Evolutionary conservation across 2,113 vertebrate genomes (phyloP), one percentile per base, ranked within the genome.

Genomic region (Shinisaurus crocodilurus): DNA sequence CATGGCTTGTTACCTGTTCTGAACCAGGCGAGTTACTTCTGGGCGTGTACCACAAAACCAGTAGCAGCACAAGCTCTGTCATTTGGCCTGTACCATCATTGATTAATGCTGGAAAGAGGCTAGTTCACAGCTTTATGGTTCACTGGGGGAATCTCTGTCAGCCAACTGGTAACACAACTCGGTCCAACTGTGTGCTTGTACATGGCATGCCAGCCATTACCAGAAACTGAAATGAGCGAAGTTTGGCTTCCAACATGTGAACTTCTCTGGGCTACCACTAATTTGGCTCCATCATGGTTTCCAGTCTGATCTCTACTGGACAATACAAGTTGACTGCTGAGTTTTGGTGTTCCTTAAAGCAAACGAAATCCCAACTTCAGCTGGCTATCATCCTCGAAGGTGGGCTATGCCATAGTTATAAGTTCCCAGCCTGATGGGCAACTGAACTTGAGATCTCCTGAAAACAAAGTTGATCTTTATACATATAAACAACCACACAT

Each of bases 301-400:
- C 86, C 57, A 87, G 18, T 60, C 27, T 60, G 50, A 70, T 37
- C 25, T 57, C n/a, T 74, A n/a, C 50, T 34, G 37, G 18, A 54
- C 34, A n/a, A 74, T 29, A 13, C 29, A 70, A 20, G 34, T 40
- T 67, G 67, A 13, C 23, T 74, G 34, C 70, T 40, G 37, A 29
- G 45, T 87, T 9, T 43, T 83, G 37, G 23, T 13, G 25, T 16
- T 40, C 27, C 87, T 72, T 57, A 67, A 88, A 65, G 37, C 45
- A 57, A 84, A 82, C 29, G 32, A 43, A 54, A 63, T 13, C 27
- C 50, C 29, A 82, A 40, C n/a, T 82, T 60, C n/a, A 16, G 79
- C n/a, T 37, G 27, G 45, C 0, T 3, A 23, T 20, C 23, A 15
- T 2, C 70, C 37, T 70, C 0, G 57, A n/a, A 37, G 18, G n/a